Percentiles rank a stretch among this genome's conserved stretches.
These are phyloP conservation scores for Orientallactaga sibirica DNA, from an alignment of 2,797 vertebrate species.

Conservation along the genomic window DNA sequence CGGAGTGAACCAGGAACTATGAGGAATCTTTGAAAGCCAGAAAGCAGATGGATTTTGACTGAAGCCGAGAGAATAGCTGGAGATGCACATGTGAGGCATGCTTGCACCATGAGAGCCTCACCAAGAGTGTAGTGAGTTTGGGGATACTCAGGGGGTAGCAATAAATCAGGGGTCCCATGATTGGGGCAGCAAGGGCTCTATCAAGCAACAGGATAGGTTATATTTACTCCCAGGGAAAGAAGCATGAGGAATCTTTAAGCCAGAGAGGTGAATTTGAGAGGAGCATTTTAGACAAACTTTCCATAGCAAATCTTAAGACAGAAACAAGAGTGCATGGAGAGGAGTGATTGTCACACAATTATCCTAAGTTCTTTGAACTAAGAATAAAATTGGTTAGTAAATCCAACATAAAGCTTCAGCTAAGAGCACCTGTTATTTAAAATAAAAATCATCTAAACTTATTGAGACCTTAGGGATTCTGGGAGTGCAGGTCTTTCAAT, in stretches of 20 bases:
- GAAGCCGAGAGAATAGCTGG: background rate
- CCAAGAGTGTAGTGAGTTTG: background rate
- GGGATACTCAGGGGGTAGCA: background rate
- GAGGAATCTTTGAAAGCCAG: background rate
- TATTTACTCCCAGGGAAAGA: background rate
- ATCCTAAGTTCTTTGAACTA: background rate
- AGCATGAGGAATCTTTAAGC: background rate
- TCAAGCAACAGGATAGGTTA: too few species aligned
- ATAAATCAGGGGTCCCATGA: background rate
- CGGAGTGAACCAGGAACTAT: background rate
- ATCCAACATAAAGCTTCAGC: background rate
- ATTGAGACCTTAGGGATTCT: background rate
- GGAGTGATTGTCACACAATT: background rate
- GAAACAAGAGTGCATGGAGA: background rate
- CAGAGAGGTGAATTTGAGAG: background rate
- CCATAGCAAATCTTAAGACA: background rate
- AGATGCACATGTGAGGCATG: background rate
- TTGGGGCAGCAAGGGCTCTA: background rate
- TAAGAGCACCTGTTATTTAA: background rate
- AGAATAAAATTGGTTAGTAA: background rate
- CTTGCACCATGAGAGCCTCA: too few species aligned
- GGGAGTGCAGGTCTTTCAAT: background rate
- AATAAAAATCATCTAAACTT: background rate
- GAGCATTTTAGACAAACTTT: background rate
- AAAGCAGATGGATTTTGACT: background rate